Conservation (phyloP, 2,888 invertebrate genomes). For the Linyphia triangularis region DNA sequence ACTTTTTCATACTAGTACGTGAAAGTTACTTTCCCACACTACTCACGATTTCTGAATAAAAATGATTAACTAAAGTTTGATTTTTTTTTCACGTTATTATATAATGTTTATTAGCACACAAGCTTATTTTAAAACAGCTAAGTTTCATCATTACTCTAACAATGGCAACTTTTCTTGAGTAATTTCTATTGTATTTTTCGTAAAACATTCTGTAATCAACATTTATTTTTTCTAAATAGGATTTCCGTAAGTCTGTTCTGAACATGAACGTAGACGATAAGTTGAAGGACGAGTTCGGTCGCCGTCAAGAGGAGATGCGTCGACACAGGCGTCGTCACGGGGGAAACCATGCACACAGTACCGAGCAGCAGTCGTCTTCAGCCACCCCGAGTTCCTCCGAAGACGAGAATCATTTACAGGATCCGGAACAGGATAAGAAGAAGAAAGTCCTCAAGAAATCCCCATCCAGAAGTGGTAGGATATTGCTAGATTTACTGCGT, state of each 20-base stretch:
- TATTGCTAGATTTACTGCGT: too few relatives aligned
- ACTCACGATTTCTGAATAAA: too few relatives aligned
- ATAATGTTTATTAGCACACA: too few relatives aligned
- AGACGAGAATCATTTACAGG: slow-evolving; percentile 78
- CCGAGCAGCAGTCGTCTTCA: slow-evolving; percentile 48
- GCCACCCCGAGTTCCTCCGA: slow-evolving; percentile 72
- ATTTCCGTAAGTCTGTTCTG: slow-evolving; percentile 86
- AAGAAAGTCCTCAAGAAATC: slow-evolving; percentile 57
- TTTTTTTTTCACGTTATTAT: too few relatives aligned
- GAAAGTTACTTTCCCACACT: too few relatives aligned
- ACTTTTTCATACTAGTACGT: too few relatives aligned
- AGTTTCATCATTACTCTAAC: background rate
- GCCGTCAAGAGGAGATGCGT: slow-evolving; percentile 78
- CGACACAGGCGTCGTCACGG: slow-evolving; percentile 63
- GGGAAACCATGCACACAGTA: background rate
- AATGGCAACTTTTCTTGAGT: too few relatives aligned
- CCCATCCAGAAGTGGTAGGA: slow-evolving; percentile 51
- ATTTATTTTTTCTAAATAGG: slow-evolving; percentile 77
- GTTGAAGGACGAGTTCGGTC: slow-evolving; percentile 77
- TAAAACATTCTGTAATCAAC: background rate
- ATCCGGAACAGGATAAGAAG: slow-evolving; percentile 28
- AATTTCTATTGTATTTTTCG: background rate
- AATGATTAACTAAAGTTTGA: too few relatives aligned
- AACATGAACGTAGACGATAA: slow-evolving; percentile 83
- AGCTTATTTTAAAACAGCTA: too few relatives aligned